A percentile compares a stretch with the other conserved stretches of the same genome.
Evolutionary conservation across 2,113 vertebrate species (phyloP).

Genomic region (Columba janthina): DNA sequence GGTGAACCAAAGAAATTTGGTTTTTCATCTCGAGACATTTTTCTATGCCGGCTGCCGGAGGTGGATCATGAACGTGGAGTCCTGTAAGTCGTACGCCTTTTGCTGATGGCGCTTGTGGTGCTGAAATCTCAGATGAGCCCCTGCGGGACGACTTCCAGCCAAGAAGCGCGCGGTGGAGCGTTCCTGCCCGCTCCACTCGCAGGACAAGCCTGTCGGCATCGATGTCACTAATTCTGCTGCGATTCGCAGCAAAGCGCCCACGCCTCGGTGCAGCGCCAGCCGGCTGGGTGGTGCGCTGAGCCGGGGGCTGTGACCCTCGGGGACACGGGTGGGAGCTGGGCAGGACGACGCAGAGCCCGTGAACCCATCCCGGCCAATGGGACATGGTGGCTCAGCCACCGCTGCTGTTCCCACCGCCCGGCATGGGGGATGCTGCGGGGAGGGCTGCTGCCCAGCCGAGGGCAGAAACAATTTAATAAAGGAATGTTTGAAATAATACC

Average conservation of each 20-base stretch:
- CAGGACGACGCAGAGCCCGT: accelerated
- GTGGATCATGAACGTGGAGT: too few relatives aligned
- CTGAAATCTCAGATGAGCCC: too few relatives aligned
- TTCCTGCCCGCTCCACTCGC: not conserved
- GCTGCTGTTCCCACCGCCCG: not conserved
- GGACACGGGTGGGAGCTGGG: not conserved
- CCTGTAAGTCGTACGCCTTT: too few relatives aligned
- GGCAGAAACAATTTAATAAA: constrained; percentile 75
- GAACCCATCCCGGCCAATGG: accelerated
- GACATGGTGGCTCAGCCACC: not conserved
- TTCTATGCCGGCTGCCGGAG: too few relatives aligned
- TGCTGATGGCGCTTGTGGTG: too few relatives aligned
- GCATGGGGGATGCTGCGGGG: not conserved
- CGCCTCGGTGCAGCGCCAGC: too few relatives aligned
- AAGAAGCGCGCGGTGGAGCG: too few relatives aligned
- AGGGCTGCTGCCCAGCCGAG: not conserved
- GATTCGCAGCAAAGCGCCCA: not conserved
- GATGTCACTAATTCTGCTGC: constrained; percentile 4
- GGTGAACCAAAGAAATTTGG: too few relatives aligned
- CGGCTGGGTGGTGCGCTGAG: too few relatives aligned
- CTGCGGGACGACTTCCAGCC: too few relatives aligned
- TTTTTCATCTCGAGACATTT: too few relatives aligned
- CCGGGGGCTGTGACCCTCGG: not conserved
- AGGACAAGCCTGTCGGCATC: constrained; percentile 5
- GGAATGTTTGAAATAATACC: constrained; percentile 68